Evolutionary conservation across 2,113 vertebrate species (phyloP), one percentile per base, ranked within the genome.

Genomic region (Percopsis transmontana): DNA sequence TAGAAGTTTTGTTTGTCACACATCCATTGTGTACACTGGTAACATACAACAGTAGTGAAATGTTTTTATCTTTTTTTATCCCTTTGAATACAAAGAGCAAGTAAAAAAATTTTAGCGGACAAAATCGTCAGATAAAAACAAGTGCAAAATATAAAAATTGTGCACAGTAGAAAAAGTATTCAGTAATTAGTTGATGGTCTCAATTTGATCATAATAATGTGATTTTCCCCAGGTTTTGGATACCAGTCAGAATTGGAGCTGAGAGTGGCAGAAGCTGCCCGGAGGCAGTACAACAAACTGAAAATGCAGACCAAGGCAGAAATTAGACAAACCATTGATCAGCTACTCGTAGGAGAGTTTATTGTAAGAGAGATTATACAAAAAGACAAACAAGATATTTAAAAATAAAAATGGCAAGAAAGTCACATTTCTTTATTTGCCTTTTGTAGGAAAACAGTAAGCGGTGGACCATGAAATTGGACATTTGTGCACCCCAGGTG

Each of bases 241-340:
- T 99, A 96, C 80, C 97, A 99, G 52, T 99, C 97, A 4, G 96
- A 99, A 69, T 87, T 99, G n/a, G 97, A 99, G 77, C 66, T 96
- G 23, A 91, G 93, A 87, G 97, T 99, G 38, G 95, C 95, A 2
- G 96, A 99, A 74, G 94, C 97, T 73, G 97, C 96, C 9, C 93
- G 96, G 74, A 95, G 94, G 79, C 96, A 99, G 13, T 99, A 99
- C 83, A 97, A 98, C 89, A 99, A 95, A 70, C 91, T 99, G 80
- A 99, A 98, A 87, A 97, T 98, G 94, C 97, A 98, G 80, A 99
- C 97, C 5, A 99, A 99, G 75, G 95, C 95, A 5, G 97, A 99
- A 86, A 99, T 99, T 81, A 89, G 97, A 41, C 97, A 99, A 76
- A 98, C 96, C 0, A 96, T 99, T 0, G 97, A 99, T 64, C 96